phyloP scores from a whole-genome alignment of 1,140 invertebrate genomes.

The Drosophila suzukii region DNA sequence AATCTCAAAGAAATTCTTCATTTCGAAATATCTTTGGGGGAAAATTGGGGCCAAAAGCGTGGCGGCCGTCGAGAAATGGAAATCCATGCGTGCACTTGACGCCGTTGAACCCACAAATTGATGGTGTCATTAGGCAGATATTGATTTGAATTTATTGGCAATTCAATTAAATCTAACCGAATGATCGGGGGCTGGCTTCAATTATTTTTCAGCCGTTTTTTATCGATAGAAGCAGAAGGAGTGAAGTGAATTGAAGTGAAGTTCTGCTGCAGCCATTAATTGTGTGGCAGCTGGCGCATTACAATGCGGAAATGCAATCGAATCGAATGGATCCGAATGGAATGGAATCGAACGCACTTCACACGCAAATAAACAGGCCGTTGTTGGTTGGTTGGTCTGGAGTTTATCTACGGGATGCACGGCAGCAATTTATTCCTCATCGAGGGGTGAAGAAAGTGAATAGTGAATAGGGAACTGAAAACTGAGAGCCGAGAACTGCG shows the following conservation, averaged over 20 bases:
- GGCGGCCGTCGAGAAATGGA: slow-evolving; percentile 14
- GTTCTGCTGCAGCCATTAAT: slow-evolving; percentile 30
- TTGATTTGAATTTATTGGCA: slow-evolving; percentile 64
- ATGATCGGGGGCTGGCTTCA: slow-evolving; percentile 23
- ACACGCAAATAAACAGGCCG: slow-evolving; percentile 60
- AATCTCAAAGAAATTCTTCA: slow-evolving; percentile 37
- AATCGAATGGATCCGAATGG: slow-evolving; percentile 55
- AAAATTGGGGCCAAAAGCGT: slow-evolving; percentile 56
- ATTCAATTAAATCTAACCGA: slow-evolving; percentile 54
- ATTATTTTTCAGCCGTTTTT: slow-evolving; percentile 2
- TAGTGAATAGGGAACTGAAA: slow-evolving; percentile 2
- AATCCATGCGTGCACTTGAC: slow-evolving; percentile 36
- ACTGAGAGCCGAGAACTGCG: not conserved
- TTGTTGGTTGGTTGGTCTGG: slow-evolving; percentile 27
- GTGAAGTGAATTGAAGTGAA: slow-evolving; percentile 9
- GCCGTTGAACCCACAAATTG: slow-evolving; percentile 49
- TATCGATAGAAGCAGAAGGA: slow-evolving; percentile 3
- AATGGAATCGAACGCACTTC: slow-evolving; percentile 74
- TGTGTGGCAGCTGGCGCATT: slow-evolving; percentile 41
- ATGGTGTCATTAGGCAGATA: slow-evolving; percentile 51
- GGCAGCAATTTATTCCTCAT: slow-evolving; percentile 41
- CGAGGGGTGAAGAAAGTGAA: slow-evolving; percentile 25
- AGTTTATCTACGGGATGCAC: slow-evolving; percentile 44
- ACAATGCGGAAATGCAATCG: slow-evolving; percentile 73
- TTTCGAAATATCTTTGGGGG: slow-evolving; percentile 36